Percentiles rank a stretch among this genome's conserved stretches.
phyloP scores from a whole-genome alignment of 1,140 invertebrate genomes.

The Antheraea mylitta region DNA sequence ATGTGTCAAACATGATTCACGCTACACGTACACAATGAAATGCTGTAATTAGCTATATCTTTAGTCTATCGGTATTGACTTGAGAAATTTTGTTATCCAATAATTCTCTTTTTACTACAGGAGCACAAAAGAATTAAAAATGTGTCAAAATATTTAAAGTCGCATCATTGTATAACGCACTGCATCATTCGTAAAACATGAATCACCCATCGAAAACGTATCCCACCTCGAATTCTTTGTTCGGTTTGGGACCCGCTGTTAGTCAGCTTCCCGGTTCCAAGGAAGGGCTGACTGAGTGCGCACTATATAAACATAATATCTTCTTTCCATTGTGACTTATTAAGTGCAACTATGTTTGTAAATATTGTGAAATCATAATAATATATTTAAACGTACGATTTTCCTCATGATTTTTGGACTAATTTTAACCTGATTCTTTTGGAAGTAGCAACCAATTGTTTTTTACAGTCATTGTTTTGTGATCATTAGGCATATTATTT shows the following conservation, averaged over 20 bases:
- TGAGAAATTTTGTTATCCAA: background rate
- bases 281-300: background rate
- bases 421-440: background rate
- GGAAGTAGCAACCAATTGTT: background rate
- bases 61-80: background rate
- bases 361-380: background rate
- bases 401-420: background rate
- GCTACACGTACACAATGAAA: no score
- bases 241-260: background rate
- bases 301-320: background rate
- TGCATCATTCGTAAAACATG: background rate
- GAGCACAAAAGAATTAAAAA: background rate
- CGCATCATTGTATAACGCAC: background rate
- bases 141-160: background rate
- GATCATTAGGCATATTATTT: no score
- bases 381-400: background rate
- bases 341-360: background rate
- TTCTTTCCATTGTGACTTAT: background rate
- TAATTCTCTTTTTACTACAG: background rate
- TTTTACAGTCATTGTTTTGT: background rate
- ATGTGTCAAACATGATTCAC: background rate
- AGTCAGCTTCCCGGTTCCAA: conserved; percentile 3
- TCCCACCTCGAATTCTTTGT: background rate
- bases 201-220: background rate
- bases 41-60: no score